These are phyloP conservation scores for Drosophila emarginata DNA, from an alignment of 2,888 invertebrate species.

Conservation along the genomic window DNA sequence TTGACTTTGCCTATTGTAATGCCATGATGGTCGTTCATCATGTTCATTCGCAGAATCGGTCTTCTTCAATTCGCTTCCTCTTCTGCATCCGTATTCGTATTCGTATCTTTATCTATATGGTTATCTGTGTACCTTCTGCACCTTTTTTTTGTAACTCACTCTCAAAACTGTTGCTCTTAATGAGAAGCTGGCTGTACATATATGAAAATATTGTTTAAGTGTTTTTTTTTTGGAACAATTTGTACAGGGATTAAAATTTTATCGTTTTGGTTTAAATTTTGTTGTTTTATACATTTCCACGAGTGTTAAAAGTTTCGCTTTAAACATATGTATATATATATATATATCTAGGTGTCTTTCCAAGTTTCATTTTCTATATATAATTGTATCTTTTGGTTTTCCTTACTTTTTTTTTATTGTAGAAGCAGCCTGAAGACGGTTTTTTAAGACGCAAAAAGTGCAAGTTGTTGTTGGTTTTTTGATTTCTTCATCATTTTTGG, in stretches of 20 bases:
- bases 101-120: neutral
- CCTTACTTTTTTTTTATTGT: slow-evolving; percentile 57
- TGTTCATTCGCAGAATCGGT: neutral
- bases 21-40: slow-evolving; percentile 1
- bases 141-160: neutral
- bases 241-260: slow-evolving; percentile 28
- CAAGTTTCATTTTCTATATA: slow-evolving; percentile 19
- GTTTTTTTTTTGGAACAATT: slow-evolving; percentile 12
- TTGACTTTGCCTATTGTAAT: slow-evolving; percentile 64
- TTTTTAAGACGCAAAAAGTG: slow-evolving; percentile 69
- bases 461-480: slow-evolving; percentile 48
- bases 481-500: slow-evolving; percentile 37
- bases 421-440: slow-evolving; percentile 72
- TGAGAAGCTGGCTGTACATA: slow-evolving; percentile 5
- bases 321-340: slow-evolving; percentile 44
- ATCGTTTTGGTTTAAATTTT: slow-evolving; percentile 35
- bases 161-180: slow-evolving; percentile 2
- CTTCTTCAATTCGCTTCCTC: slow-evolving; percentile 20
- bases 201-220: slow-evolving; percentile 12
- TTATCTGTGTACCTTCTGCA: neutral
- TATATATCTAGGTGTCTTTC: slow-evolving; percentile 25
- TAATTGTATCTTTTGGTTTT: slow-evolving; percentile 24
- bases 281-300: slow-evolving; percentile 10
- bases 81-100: slow-evolving; percentile 22
- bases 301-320: slow-evolving; percentile 47